phyloP scores from a whole-genome alignment of 2,888 invertebrate genomes.

The Dynastes tityus region DNA sequence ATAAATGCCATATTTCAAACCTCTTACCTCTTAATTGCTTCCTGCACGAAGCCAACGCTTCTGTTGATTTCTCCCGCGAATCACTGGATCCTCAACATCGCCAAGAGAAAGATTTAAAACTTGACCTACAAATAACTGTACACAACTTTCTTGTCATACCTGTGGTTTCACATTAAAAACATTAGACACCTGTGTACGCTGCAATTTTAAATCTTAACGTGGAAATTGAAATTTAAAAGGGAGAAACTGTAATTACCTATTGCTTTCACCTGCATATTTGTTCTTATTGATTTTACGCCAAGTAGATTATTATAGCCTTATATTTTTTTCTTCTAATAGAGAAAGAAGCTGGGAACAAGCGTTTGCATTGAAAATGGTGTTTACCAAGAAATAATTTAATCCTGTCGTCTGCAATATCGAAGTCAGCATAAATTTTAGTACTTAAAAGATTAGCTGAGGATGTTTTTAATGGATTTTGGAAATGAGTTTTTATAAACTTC shows the following conservation, averaged over 20 bases:
- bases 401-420: too few relatives aligned
- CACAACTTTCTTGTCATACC: constrained; percentile 40
- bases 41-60: constrained; percentile 15
- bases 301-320: too few relatives aligned
- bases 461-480: too few relatives aligned
- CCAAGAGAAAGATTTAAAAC: constrained; percentile 39
- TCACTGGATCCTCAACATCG: constrained; percentile 9
- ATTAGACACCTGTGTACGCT: background rate
- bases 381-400: too few relatives aligned
- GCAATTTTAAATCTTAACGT: background rate
- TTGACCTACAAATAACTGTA: constrained; percentile 44
- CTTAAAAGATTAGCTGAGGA: too few relatives aligned
- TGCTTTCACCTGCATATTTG: constrained; percentile 5
- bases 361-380: too few relatives aligned
- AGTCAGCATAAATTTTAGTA: too few relatives aligned
- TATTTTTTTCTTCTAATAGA: too few relatives aligned
- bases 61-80: constrained; percentile 29
- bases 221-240: background rate
- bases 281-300: background rate
- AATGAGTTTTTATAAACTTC: too few relatives aligned
- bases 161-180: background rate
- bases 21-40: constrained; percentile 12
- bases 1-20: constrained; percentile 15
- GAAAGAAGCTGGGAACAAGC: too few relatives aligned
- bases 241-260: constrained; percentile 15